A percentile compares a stretch with the other conserved stretches of the same genome.
Conservation (phyloP, 2,113 vertebrate genomes). For the Calypte anna region DNA sequence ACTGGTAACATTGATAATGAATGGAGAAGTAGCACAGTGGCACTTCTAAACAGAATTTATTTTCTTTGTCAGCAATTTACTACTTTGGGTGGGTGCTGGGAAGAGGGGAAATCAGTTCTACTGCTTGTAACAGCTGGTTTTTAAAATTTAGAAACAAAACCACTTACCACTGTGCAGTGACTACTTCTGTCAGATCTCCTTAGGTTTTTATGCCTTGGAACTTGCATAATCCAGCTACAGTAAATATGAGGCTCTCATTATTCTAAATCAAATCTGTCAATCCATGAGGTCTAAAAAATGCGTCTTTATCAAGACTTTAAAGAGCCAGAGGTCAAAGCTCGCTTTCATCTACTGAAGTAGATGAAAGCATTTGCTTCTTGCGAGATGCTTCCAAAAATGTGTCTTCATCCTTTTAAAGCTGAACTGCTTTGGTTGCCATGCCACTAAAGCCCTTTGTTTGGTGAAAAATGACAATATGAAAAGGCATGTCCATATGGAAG, state of each 20-base stretch:
- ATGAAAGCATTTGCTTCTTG: neutral
- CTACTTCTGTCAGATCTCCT: neutral
- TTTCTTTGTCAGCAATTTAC: neutral
- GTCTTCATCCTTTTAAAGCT: neutral
- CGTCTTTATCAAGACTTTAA: neutral
- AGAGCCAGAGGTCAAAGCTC: neutral
- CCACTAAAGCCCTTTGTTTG: neutral
- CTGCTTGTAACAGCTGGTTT: neutral
- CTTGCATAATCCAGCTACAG: neutral
- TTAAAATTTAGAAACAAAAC: neutral
- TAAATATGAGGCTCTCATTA: rapidly evolving
- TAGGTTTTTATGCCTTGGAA: neutral
- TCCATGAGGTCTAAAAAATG: neutral
- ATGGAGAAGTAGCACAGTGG: neutral
- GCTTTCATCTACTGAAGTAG: neutral
- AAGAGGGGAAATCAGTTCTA: neutral
- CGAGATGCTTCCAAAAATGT: neutral
- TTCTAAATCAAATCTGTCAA: neutral
- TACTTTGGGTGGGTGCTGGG: neutral
- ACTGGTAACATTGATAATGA: neutral
- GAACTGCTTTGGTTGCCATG: neutral
- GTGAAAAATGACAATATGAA: neutral
- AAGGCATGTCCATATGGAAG: neutral
- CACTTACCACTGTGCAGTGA: neutral
- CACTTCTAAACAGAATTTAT: neutral